Base-by-base conservation (phyloP, 2,113 vertebrate species). In the Xiphorhynchus elegans region DNA sequence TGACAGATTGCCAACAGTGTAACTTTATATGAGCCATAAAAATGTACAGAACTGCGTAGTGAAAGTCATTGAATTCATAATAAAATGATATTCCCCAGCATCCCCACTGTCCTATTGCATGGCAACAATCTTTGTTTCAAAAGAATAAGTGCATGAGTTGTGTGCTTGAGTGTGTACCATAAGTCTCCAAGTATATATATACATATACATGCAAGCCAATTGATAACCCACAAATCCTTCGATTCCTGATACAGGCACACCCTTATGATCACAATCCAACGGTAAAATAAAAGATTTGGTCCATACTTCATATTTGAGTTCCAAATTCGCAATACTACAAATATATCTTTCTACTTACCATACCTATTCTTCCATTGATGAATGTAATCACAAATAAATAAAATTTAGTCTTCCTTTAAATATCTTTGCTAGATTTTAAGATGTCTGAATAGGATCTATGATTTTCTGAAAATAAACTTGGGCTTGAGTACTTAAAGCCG, bases 381-480 rank as follows among this genome's bases (percentile, higher is more conserved):
- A 37, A 47, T 35, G 12, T 33, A 78, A 47, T 46, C 23, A 72
- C 20, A 79, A 76, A 66, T 49, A 62, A 52, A 64, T 33, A 52
- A 70, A 78, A 79, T 44, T 19, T 33, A 4, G 1, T 67, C 31
- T 86, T 90, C 8, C 39, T 93, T 85, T 87, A 86, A 91, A 59
- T 86, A 50, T 40, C 23, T 58, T 80, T 86, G 17, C 11, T 16
- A 37, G 42, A 4, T 5, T 86, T 86, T 90, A 80, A 88, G 14
- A 13, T 81, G 13, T 70, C 23, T 52, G 26, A 75, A 87, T 69
- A 89, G 15, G 2, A 59, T 84, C 23, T 82, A 3, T 47, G 6
- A 60, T 94, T 92, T 86, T 92, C 80, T 89, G 64, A 84, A 68
- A 84, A 92, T 50, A 88, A 70, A 47, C n/a, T 67, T 70, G 60